These are phyloP conservation scores for Halisarca cf. caerulea DNA, from an alignment of 37 sponge, comb jelly and placozoan species.

Conservation along the genomic window DNA sequence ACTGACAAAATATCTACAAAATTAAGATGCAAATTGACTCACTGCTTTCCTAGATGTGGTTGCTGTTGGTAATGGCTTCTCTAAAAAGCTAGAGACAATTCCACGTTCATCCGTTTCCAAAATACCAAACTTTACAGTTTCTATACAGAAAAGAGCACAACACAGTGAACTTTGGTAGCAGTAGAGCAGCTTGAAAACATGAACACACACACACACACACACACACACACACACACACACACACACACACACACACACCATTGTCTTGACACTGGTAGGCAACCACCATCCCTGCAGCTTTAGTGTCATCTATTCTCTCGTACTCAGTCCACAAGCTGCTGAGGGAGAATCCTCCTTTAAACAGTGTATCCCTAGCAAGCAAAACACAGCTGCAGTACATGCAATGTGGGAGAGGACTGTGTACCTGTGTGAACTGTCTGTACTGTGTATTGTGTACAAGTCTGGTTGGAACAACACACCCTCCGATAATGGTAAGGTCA, in stretches of 20 bases:
- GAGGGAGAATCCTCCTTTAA: slow-evolving; percentile 68
- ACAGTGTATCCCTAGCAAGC: slow-evolving; percentile 82
- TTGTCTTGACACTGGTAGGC: slow-evolving; percentile 54
- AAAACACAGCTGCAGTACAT: neutral
- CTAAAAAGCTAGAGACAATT: neutral
- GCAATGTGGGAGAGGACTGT: too few species aligned
- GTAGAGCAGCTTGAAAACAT: neutral
- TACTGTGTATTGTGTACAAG: too few species aligned
- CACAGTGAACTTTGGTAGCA: too few species aligned
- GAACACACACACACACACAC: neutral
- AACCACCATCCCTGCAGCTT: slow-evolving; percentile 26
- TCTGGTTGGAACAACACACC: too few species aligned
- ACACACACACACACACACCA: slow-evolving; percentile 27
- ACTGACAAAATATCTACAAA: too few species aligned
- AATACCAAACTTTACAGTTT: neutral
- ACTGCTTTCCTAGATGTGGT: slow-evolving; percentile 16
- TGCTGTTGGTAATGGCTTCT: slow-evolving; percentile 13
- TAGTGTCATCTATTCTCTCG: neutral
- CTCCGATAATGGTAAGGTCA: slow-evolving; percentile 67
- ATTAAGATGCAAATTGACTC: too few species aligned
- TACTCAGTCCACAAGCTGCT: neutral
- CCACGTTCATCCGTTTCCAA: neutral
- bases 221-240: neutral
- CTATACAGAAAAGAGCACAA: neutral
- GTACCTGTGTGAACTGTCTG: too few species aligned